phyloP scores from a whole-genome alignment of 2,888 invertebrate genomes.

The Alloscopus bannaensis region DNA sequence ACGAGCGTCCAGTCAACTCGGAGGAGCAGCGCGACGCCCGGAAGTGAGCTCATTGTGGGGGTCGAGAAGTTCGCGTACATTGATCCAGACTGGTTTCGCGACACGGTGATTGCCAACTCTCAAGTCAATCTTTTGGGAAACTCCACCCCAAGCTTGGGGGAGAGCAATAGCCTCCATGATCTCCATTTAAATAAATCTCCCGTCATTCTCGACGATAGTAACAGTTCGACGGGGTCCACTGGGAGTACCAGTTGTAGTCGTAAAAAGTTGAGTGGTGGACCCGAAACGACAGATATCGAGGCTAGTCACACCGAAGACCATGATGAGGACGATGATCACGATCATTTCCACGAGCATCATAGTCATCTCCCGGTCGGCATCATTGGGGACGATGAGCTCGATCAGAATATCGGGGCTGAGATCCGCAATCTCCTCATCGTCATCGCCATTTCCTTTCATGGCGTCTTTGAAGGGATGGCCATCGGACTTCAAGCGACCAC shows the following conservation, averaged over 20 bases:
- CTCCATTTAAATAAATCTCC: constrained; percentile 61
- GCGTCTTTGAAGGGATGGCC: constrained; percentile 79
- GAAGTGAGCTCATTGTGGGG: constrained; percentile 37
- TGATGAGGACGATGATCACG: constrained; percentile 54
- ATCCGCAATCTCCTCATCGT: constrained; percentile 76
- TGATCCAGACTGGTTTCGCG: constrained; percentile 72
- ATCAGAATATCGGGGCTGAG: constrained; percentile 73
- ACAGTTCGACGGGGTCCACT: constrained; percentile 35
- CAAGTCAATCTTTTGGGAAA: constrained; percentile 66
- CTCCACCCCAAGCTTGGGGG: constrained; percentile 43
- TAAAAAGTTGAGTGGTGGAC: constrained; percentile 35
- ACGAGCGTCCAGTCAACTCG: constrained; percentile 37
- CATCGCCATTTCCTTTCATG: constrained; percentile 78
- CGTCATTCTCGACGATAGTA: constrained; percentile 41
- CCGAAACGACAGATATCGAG: constrained; percentile 12
- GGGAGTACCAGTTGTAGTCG: constrained; percentile 55
- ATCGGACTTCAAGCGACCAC: constrained; percentile 77
- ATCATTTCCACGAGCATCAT: constrained; percentile 66
- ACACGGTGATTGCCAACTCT: constrained; percentile 70
- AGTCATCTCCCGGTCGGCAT: constrained; percentile 70
- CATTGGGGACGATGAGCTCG: constrained; percentile 57
- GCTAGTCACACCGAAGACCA: constrained; percentile 47
- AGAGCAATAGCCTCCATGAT: constrained; percentile 45
- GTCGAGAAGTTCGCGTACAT: constrained; percentile 70
- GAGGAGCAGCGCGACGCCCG: constrained; percentile 25